Evolutionary conservation across 2,113 vertebrate species (phyloP), one percentile per base, ranked within the genome.

Genomic region (Zosterops borbonicus): DNA sequence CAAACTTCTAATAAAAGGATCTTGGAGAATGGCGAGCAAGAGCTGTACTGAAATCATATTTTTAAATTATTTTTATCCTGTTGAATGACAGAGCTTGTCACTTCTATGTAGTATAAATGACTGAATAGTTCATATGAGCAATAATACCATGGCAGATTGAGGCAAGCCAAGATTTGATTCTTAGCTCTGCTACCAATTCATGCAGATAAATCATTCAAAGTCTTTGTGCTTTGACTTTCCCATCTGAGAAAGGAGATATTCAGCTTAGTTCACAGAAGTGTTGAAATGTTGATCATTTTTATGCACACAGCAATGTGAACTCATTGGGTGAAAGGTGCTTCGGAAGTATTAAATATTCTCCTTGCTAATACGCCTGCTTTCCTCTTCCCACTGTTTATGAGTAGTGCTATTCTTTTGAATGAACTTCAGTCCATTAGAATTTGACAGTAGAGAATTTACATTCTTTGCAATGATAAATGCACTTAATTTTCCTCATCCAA

Each of bases 151-250:
- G 55, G 85, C 90, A 95, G 90, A 79, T 4, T 89, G 88, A 94
- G 87, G 76, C 70, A 91, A 87, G 71, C 75, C 87, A 92, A 90
- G 75, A 88, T 86, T 62, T 65, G 49, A 87, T 88, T 95, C 91
- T 91, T 77, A 90, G 89, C 39, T 85, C 84, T 87, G 74, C 91
- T 85, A 95, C 81, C 87, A 94, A 86, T 67, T 92, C 93, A 95
- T 92, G 94, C 95, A 96, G 82, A 92, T 93, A 95, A 95, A 95
- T 95, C 89, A 94, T 89, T 95, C 87, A 88, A 91, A 91, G 65
- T 87, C 84, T 90, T 92, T 85, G 85, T 90, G 93, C 84, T 92
- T 92, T 91, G 93, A 89, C 82, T 96, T 94, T 55, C 63, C 75
- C 75, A 79, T 90, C 87, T 91, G 82, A 95, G 93, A 94, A 96